phyloP scores from a whole-genome alignment of 2,888 invertebrate species.

The Osedax fenrisi region DNA sequence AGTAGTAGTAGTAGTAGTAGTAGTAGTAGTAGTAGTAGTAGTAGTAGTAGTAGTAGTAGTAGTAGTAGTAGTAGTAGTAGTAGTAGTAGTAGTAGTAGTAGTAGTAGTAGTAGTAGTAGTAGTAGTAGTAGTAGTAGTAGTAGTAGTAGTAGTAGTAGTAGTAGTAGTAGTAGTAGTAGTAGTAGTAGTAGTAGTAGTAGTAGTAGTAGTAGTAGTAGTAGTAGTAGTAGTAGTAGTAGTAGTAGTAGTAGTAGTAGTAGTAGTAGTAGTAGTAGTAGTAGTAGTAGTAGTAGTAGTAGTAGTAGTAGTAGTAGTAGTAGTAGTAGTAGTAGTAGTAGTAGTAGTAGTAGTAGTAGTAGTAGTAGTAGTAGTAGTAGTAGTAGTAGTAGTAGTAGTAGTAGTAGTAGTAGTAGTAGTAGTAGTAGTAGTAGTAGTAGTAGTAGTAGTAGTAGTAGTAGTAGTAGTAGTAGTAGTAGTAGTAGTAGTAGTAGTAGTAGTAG shows the following conservation, averaged over 20 bases:
- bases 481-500: not conserved
- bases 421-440: not conserved
- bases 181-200: conserved; percentile 12
- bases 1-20: conserved; percentile 24
- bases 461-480: not conserved
- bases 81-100: conserved; percentile 14
- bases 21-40: conserved; percentile 11
- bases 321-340: not conserved
- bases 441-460: not conserved
- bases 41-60: conserved; percentile 16
- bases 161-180: conserved; percentile 18
- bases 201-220: conserved; percentile 14
- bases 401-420: not conserved
- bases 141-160: conserved; percentile 24
- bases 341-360: not conserved
- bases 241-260: conserved; percentile 14
- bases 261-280: conserved; percentile 16
- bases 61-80: conserved; percentile 14
- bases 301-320: not conserved
- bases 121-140: conserved; percentile 26
- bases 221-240: conserved; percentile 14
- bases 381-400: not conserved
- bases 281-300: conserved; percentile 11
- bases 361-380: not conserved
- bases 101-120: conserved; percentile 18